phyloP scores from a whole-genome alignment of 2,888 invertebrate species.

The Coenonympha glycerion region DNA sequence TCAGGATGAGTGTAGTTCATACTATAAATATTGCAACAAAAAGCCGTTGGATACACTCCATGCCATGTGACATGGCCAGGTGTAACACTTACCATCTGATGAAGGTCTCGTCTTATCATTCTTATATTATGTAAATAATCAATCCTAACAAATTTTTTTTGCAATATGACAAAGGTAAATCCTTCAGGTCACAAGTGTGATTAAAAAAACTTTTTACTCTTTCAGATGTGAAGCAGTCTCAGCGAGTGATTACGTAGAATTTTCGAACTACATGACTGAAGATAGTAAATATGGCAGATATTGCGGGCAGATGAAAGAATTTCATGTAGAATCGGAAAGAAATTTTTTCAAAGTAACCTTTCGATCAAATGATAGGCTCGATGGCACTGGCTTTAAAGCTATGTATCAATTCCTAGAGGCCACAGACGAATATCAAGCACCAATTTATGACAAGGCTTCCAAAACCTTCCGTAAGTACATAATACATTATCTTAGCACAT shows the following conservation, averaged over 20 bases:
- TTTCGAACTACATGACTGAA: conserved; percentile 93
- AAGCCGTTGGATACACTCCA: too few species aligned
- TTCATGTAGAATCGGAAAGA: conserved; percentile 89
- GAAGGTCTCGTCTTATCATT: too few species aligned
- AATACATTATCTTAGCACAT: background rate
- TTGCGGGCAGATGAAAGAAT: conserved; percentile 89
- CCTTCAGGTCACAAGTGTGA: background rate
- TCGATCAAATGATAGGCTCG: conserved; percentile 93
- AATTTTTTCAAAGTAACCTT: conserved; percentile 97
- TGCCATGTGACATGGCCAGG: too few species aligned
- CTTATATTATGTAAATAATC: too few species aligned
- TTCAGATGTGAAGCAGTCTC: conserved; percentile 91
- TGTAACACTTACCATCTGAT: too few species aligned
- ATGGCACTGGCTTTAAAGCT: conserved; percentile 95
- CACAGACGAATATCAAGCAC: conserved; percentile 74
- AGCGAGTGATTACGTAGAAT: conserved; percentile 96
- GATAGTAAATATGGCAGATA: conserved; percentile 92
- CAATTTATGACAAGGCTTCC: conserved; percentile 58
- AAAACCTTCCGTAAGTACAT: conserved; percentile 50
- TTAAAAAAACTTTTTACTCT: conserved; percentile 31
- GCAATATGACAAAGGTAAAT: too few species aligned
- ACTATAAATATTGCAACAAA: too few species aligned
- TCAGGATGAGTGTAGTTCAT: too few species aligned
- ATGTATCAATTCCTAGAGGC: conserved; percentile 89
- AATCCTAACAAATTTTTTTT: too few species aligned